Evolutionary conservation across 2,888 invertebrate species (phyloP), one percentile per base, ranked within the genome.

Genomic region (Drosophila colorata): DNA sequence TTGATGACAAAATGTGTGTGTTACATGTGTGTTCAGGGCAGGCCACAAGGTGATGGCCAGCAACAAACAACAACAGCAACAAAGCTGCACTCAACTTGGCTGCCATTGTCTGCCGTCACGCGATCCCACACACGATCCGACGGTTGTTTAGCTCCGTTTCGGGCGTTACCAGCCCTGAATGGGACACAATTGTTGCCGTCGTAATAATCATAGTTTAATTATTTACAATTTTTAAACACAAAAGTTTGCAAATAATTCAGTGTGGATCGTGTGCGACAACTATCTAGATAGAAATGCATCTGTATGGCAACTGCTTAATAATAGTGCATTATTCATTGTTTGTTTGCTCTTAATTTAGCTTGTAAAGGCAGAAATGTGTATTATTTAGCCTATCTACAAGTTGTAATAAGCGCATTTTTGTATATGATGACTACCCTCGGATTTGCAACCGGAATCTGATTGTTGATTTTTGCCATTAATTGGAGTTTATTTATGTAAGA

Each of bases 1-100:
- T 61, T 77, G 71, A 56, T 67, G 58, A 57, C 43, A 67, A 58
- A 35, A 37, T 53, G n/a, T 46, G 2, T 28, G 14, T 7, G 41
- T 40, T 28, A 28, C 33, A 23, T 51, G 20, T 33, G 38, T 38
- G 9, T 16, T 9, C n/a, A 16, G 14, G 38, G 9, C 9, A 9
- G 38, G 16, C 16, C 16, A 38, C 8, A 14, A 38, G 38, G 16
- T 38, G 38, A 16, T 28, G 11, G 37, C 2, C 1, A 9, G 1
- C 37, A 41, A 7, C 25, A 25, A 28, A 8, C 28, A 28, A 9
- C 25, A 25, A 1, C 25, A 25, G 6, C 25, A 25, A 20, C 13
- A 41, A n/a, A 41, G 37, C 37, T 43, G n/a, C 18, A 9, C 14
- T 14, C 37, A 8, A 28, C 28, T 9, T 33, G 11, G 33, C 13